A percentile compares a stretch with the other conserved stretches of the same genome.
Conservation (phyloP, 2,113 vertebrate species). For the Electrona antarctica region DNA sequence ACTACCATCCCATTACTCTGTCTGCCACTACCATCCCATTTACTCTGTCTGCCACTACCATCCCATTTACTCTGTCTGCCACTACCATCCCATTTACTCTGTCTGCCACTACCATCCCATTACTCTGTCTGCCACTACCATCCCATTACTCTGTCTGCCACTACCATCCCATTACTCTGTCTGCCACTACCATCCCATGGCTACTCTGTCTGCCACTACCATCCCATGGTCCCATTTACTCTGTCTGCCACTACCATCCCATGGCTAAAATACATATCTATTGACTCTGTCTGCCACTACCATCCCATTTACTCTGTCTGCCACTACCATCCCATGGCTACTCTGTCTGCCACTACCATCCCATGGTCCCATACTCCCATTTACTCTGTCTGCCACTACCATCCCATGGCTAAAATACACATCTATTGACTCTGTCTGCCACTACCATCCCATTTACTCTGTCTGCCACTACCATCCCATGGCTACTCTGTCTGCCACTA, state of each 20-base stretch:
- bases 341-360: slow-evolving; percentile 61
- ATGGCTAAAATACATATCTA: slow-evolving; percentile 22
- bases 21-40: slow-evolving; percentile 55
- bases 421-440: slow-evolving; percentile 60
- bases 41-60: slow-evolving; percentile 62
- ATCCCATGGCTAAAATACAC: slow-evolving; percentile 32
- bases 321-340: slow-evolving; percentile 35
- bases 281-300: slow-evolving; percentile 61
- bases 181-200: slow-evolving; percentile 48
- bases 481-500: slow-evolving; percentile 57
- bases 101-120: slow-evolving; percentile 55
- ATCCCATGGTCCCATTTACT: no score
- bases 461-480: slow-evolving; percentile 55
- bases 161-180: slow-evolving; percentile 41
- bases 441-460: slow-evolving; percentile 31
- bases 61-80: slow-evolving; percentile 63
- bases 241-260: slow-evolving; percentile 61
- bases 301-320: slow-evolving; percentile 58
- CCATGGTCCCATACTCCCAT: no score
- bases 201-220: slow-evolving; percentile 60
- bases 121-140: slow-evolving; percentile 62
- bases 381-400: slow-evolving; percentile 65
- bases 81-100: slow-evolving; percentile 31
- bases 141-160: slow-evolving; percentile 62
- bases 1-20: slow-evolving; percentile 31